Evolutionary conservation across 1,140 invertebrate species (phyloP), one percentile per base, ranked within the genome.

Genomic region (Drosophila trapezifrons): DNA sequence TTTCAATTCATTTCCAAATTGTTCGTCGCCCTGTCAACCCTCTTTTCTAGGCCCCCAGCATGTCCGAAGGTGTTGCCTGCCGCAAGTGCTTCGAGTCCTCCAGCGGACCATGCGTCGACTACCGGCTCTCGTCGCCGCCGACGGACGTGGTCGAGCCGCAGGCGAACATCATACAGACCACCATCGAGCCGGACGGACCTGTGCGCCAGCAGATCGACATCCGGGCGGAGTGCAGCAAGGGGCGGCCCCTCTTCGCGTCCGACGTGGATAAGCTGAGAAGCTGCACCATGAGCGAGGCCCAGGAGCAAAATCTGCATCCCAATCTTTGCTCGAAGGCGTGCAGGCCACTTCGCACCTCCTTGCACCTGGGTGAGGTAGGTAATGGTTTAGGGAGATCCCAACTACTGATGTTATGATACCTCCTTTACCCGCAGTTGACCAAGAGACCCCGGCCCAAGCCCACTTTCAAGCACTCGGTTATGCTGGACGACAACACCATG

Each of bases 331-430:
- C 64, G 2, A n/a, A 43, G 0, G n/a, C 37, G 1, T 87, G 83
- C 49, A 58, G 75, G 8, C 76, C 84, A 0, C 45, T 67, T 0
- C 51, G 56, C 4, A 87, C 83, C 0, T 22, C 0, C 0, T 25
- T 87, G 37, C 84, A 87, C 37, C 49, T 80, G 46, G 17, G 60
- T 0, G 80, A 87, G 79, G 83, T 89, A 64, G 8, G 22, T 18
- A 10, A 1, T 13, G 22, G 2, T n/a, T 22, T 2, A 32, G 9
- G 29, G 29, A 29, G 13, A 10, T 6, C 15, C 15, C 8, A 12
- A 22, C 8, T 20, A 60, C 18, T 15, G 2, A 12, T 37, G 6
- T 27, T 67, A 8, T 51, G 3, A 51, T 22, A 17, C 4, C n/a
- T 4, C 32, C 0, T 18, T 40, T 9, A 7, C 32, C 6, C 8